phyloP scores from a whole-genome alignment of 2,113 vertebrate species.

The Mus spicilegus region DNA sequence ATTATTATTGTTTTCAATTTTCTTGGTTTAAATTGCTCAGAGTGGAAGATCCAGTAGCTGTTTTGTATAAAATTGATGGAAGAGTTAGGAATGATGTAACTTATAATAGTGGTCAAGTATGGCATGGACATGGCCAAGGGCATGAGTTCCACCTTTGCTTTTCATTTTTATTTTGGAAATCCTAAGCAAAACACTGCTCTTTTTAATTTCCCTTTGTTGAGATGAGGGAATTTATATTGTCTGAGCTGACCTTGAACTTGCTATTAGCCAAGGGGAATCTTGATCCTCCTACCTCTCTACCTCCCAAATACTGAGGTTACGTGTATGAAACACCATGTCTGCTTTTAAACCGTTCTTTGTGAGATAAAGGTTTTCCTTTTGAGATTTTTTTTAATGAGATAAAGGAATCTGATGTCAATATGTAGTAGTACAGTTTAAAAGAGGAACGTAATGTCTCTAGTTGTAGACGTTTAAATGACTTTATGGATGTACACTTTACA shows the following conservation, averaged over 20 bases:
- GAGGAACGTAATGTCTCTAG: not conserved
- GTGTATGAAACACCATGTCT: not conserved
- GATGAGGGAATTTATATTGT: not conserved
- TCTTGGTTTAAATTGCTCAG: not conserved
- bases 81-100: not conserved
- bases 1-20: not conserved
- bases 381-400: not conserved
- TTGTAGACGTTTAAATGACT: not conserved
- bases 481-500: not conserved
- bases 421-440: not conserved
- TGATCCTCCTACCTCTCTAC: not conserved
- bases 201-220: not conserved
- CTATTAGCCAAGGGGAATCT: not conserved
- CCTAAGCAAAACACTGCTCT: not conserved
- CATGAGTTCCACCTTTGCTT: not conserved
- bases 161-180: slow-evolving; percentile 21
- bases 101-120: not conserved
- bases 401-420: not conserved
- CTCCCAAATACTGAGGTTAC: not conserved
- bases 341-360: not conserved
- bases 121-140: not conserved
- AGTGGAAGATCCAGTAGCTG: not conserved
- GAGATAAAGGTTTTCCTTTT: not conserved
- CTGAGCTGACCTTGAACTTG: not conserved
- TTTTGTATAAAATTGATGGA: not conserved